Conservation (phyloP, 2,113 vertebrate genomes). For the Epinephelus cyanopodus region DNA sequence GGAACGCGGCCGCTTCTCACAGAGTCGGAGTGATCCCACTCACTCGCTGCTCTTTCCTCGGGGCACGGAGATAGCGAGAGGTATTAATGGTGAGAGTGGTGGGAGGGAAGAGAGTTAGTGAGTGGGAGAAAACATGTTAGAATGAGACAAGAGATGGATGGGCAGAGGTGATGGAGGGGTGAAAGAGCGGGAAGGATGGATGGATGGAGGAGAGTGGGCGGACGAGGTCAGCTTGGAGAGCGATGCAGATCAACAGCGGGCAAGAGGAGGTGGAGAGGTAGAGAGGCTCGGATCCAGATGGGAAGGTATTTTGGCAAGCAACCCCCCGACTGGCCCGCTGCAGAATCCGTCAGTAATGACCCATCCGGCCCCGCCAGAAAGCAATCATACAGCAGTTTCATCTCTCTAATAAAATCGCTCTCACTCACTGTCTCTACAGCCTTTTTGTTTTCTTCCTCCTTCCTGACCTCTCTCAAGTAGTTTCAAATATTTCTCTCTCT, state of each 20-base stretch:
- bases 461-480: background rate
- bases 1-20: conserved; percentile 44
- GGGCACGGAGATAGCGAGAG: conserved; percentile 58
- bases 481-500: conserved; percentile 11
- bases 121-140: background rate
- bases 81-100: conserved; percentile 66
- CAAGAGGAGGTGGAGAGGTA: conserved; percentile 37
- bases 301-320: conserved; percentile 51
- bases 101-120: conserved; percentile 49
- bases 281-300: conserved; percentile 32
- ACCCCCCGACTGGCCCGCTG: background rate
- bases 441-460: background rate
- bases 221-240: conserved; percentile 56
- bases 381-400: conserved; percentile 50
- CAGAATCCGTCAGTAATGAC: conserved; percentile 37
- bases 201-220: conserved; percentile 61
- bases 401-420: conserved; percentile 24
- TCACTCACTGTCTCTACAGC: conserved; percentile 30
- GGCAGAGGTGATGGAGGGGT: conserved; percentile 30
- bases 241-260: conserved; percentile 49
- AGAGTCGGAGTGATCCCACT: conserved; percentile 61
- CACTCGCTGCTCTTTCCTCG: conserved; percentile 61
- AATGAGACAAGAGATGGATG: conserved; percentile 33
- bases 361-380: conserved; percentile 39
- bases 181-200: conserved; percentile 40